Conservation (phyloP, 1,140 invertebrate genomes). For the Musca domestica region DNA sequence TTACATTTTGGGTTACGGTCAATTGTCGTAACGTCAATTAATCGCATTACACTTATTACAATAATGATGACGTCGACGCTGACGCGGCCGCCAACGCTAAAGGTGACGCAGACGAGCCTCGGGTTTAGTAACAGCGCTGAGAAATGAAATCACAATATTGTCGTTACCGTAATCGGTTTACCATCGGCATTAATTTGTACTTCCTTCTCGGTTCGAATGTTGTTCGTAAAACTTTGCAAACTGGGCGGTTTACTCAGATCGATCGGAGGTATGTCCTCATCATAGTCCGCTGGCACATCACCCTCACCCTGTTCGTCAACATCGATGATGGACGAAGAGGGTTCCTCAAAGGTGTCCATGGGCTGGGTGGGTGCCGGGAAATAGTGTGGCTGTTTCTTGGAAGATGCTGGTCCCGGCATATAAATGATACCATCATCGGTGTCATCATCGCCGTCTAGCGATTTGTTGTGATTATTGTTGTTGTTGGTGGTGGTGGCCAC, state of each 20-base stretch:
- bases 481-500: neutral
- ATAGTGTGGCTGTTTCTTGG: slow-evolving; percentile 36
- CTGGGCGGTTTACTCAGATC: slow-evolving; percentile 45
- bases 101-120: neutral
- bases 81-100: neutral
- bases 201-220: slow-evolving; percentile 39
- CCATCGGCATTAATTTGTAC: slow-evolving; percentile 42
- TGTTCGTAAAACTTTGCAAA: slow-evolving; percentile 39
- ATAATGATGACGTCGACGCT: neutral
- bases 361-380: slow-evolving; percentile 28
- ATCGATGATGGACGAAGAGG: slow-evolving; percentile 1
- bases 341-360: slow-evolving; percentile 3
- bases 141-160: slow-evolving; percentile 48
- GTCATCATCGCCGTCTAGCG: slow-evolving; percentile 40
- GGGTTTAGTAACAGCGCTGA: neutral
- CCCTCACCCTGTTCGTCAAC: slow-evolving; percentile 26
- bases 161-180: slow-evolving; percentile 46
- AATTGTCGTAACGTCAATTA: neutral
- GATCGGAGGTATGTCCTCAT: slow-evolving; percentile 49
- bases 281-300: slow-evolving; percentile 37
- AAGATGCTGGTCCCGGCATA: slow-evolving; percentile 34
- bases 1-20: neutral
- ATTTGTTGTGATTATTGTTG: slow-evolving; percentile 8
- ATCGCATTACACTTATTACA: slow-evolving; percentile 7
- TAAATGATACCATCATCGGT: slow-evolving; percentile 48